A percentile compares a stretch with the other conserved stretches of the same genome.
Conservation (phyloP, 1,140 invertebrate species). For the Nasonia longicornis region DNA sequence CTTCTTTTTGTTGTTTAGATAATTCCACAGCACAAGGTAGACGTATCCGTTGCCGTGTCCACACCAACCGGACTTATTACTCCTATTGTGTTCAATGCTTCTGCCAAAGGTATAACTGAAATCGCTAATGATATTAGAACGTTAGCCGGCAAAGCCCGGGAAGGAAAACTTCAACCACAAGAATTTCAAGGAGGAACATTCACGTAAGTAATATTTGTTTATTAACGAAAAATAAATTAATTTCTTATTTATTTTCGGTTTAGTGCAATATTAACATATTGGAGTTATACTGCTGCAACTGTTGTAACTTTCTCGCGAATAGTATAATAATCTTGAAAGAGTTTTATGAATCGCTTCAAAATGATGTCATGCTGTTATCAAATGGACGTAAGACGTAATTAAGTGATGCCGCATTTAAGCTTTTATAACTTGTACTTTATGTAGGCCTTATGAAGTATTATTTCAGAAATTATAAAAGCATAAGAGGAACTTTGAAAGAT, state of each 20-base stretch:
- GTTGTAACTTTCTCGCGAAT: background rate
- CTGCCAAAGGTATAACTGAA: conserved; percentile 88
- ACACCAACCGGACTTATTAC: conserved; percentile 97
- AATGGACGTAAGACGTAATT: background rate
- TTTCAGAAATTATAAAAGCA: background rate
- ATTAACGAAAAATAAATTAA: no score
- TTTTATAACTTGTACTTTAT: background rate
- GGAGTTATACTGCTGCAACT: no score
- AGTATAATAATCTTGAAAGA: background rate
- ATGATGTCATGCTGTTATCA: conserved; percentile 7
- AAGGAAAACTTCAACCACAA: conserved; percentile 93
- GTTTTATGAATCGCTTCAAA: background rate
- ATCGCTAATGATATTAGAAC: conserved; percentile 87
- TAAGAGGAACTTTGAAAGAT: background rate
- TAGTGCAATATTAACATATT: no score
- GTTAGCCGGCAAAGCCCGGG: conserved; percentile 90
- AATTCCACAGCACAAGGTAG: conserved; percentile 78
- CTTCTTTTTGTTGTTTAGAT: conserved; percentile 65
- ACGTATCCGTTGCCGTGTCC: conserved; percentile 96
- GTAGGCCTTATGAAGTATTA: background rate
- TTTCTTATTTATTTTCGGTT: no score
- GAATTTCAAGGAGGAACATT: conserved; percentile 93
- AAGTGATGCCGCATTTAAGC: background rate
- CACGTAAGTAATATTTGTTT: conserved; percentile 55
- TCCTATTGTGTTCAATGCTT: conserved; percentile 95